A percentile compares a stretch with the other conserved stretches of the same genome.
Evolutionary conservation across 2,888 invertebrate species (phyloP).

Genomic region (Drosophila picticornis): DNA sequence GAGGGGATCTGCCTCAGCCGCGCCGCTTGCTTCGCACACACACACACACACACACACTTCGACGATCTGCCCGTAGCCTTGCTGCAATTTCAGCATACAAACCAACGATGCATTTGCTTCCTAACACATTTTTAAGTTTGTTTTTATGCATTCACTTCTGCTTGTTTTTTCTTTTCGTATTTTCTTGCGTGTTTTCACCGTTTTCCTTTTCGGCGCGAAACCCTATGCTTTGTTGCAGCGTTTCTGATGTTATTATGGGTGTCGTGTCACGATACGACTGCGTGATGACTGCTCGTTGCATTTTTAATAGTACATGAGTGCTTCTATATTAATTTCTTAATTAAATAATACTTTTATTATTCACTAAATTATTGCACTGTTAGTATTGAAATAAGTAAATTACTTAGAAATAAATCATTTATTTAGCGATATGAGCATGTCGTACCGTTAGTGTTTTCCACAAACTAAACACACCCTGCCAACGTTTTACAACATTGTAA

Average conservation of each 20-base stretch:
- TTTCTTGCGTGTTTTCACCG: slow-evolving; percentile 49
- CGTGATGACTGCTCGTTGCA: slow-evolving; percentile 32
- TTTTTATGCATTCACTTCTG: slow-evolving; percentile 15
- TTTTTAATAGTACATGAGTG: background rate
- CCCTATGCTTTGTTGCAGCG: slow-evolving; percentile 78
- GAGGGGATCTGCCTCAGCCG: slow-evolving; percentile 29
- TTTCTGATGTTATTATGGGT: slow-evolving; percentile 61
- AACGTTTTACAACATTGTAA: slow-evolving; percentile 36
- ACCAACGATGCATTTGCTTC: slow-evolving; percentile 16
- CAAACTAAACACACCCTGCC: slow-evolving; percentile 25
- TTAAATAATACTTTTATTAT: background rate
- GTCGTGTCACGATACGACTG: slow-evolving; percentile 55
- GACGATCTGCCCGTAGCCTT: slow-evolving; percentile 37
- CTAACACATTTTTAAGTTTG: slow-evolving; percentile 46
- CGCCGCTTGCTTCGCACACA: slow-evolving; percentile 47
- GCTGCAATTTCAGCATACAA: slow-evolving; percentile 41
- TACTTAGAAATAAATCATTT: background rate
- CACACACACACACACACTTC: slow-evolving; percentile 50
- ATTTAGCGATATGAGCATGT: background rate
- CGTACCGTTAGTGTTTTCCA: slow-evolving; percentile 4
- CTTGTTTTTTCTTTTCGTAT: slow-evolving; percentile 28
- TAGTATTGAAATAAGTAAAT: background rate
- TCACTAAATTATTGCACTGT: background rate
- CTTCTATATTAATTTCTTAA: background rate
- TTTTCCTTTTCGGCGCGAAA: slow-evolving; percentile 77